phyloP scores from a whole-genome alignment of 2,888 invertebrate genomes.

The Scaptomyza tumidula region DNA sequence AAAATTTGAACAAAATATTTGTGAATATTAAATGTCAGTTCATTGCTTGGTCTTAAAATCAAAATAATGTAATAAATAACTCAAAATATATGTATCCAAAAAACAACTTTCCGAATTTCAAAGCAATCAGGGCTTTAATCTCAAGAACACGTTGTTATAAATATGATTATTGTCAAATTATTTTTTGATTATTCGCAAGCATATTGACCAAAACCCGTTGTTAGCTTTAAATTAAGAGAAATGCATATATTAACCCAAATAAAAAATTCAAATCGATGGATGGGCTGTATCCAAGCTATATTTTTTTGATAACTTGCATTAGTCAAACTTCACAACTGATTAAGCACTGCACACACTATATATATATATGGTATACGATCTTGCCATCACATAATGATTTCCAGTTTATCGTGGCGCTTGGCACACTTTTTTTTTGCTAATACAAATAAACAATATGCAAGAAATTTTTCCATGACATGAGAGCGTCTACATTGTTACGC shows the following conservation, averaged over 20 bases:
- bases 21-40: neutral
- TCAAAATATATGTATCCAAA: no score
- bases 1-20: neutral
- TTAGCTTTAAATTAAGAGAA: slow-evolving; percentile 39
- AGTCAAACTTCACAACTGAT: slow-evolving; percentile 8
- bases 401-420: slow-evolving; percentile 25
- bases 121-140: neutral
- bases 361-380: neutral
- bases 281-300: neutral
- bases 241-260: slow-evolving; percentile 44
- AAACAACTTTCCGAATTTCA: no score
- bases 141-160: slow-evolving; percentile 1
- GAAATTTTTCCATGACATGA: slow-evolving; percentile 52
- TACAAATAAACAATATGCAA: slow-evolving; percentile 13
- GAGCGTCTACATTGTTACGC: neutral
- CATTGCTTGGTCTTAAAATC: no score
- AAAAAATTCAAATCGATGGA: slow-evolving; percentile 12
- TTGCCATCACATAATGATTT: slow-evolving; percentile 28
- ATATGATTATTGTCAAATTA: neutral
- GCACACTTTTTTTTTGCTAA: slow-evolving; percentile 31
- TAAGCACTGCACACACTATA: slow-evolving; percentile 15
- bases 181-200: neutral
- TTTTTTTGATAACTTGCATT: slow-evolving; percentile 2
- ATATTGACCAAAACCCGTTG: slow-evolving; percentile 66
- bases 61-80: no score